Evolutionary conservation across 1,140 invertebrate genomes (phyloP).

Genomic region (Tachypleus tridentatus): DNA sequence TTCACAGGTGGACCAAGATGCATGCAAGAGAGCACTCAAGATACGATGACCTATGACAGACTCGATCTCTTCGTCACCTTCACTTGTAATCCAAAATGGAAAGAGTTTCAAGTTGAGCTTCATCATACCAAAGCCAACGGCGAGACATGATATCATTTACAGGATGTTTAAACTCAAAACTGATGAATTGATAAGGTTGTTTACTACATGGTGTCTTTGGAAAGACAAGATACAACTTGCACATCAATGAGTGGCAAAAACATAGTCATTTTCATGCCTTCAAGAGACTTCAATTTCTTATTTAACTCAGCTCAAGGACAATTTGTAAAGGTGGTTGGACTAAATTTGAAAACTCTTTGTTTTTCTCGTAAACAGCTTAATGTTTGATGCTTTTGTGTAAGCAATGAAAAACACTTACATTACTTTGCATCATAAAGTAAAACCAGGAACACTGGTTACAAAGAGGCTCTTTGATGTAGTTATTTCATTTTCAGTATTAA

Average conservation of each 20-base stretch:
- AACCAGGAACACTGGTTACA: too few species aligned
- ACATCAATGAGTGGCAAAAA: conserved; percentile 35
- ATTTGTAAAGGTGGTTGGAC: too few species aligned
- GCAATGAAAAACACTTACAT: too few species aligned
- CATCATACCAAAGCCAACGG: conserved; percentile 22
- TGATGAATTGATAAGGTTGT: conserved; percentile 25
- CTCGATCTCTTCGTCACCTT: conserved; percentile 36
- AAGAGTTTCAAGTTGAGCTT: conserved; percentile 32
- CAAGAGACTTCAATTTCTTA: too few species aligned
- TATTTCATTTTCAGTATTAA: too few species aligned
- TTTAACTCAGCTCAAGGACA: too few species aligned
- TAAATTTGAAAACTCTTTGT: too few species aligned
- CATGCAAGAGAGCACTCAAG: conserved; percentile 20
- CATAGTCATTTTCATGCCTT: conserved; percentile 33
- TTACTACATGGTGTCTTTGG: conserved; percentile 15
- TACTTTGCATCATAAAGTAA: too few species aligned
- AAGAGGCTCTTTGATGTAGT: too few species aligned
- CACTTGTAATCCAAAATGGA: conserved; percentile 40
- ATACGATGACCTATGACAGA: conserved; percentile 29
- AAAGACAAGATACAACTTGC: conserved; percentile 18
- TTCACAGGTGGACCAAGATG: conserved; percentile 10
- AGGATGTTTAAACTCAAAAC: conserved; percentile 35
- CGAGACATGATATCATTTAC: conserved; percentile 32
- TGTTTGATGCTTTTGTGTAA: too few species aligned
- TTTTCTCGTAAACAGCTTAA: too few species aligned